Base-by-base conservation (phyloP, 2,888 invertebrate genomes). In the Calameuta pallipes region DNA sequence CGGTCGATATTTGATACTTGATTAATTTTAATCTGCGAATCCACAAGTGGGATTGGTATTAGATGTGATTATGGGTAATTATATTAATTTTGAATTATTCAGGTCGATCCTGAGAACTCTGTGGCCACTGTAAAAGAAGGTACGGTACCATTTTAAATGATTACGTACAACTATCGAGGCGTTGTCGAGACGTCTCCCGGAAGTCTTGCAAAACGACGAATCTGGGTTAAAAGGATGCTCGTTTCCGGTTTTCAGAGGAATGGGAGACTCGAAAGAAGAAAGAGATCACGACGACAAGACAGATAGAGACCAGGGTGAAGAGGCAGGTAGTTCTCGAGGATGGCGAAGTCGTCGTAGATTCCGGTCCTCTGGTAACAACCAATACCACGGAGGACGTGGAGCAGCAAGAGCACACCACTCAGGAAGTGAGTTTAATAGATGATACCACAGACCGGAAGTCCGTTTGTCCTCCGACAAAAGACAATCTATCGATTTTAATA, bases 251-350 rank as follows among this genome's bases (percentile, higher is more conserved):
- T 93, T 79, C 94, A 97, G 97, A 98, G 93, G 97, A 97, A 95
- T 97, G 97, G 97, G 95, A 97, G 92, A 97, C 97, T 87, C 95
- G 96, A 90, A 97, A 97, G 92, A 97, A 96, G 92, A 96, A 96
- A 86, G 97, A 97, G 92, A 94, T 97, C 89, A 96, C 96, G 84
- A 97, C 97, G 83, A 97, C 97, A 79, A 95, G 97, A 84, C 97
- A 97, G 93, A 97, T 98, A 87, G 97, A 97, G 89, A 98, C 97
- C 73, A 93, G 97, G 83, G 97, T 98, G 71, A 97, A 98, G 92
- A 94, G 98, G 73, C 97, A 98, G 92, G 94, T 98, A 81, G 95
- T 97, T 82, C 93, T 97, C 83, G 97, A 98, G 93, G 97, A 98
- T 93, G 98, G 98, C 56, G 95, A 96, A 89, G 96, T 98, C 80